Evolutionary conservation across 2,797 vertebrate species (phyloP), one percentile per base, ranked within the genome.

Genomic region (Coccyzus lansbergi): DNA sequence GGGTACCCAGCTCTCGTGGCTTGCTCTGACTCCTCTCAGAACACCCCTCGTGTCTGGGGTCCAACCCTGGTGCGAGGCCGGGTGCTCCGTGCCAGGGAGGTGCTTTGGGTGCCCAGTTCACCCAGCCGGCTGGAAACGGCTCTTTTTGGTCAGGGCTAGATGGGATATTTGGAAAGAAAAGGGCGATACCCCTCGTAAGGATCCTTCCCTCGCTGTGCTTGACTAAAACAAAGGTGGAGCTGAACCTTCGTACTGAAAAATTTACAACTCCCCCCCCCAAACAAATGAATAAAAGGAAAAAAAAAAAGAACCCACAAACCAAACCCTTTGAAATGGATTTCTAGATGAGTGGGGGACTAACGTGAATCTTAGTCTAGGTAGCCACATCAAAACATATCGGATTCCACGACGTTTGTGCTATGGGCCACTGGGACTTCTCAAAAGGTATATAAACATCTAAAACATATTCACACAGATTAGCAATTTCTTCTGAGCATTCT

Each of bases 391-490:
- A 97, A 98, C 97, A 96, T 86, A 97, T 91, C 95, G 68, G 97
- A 96, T 97, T 98, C 96, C 97, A 98, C 97, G 94, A 97, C 95
- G 96, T 97, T 97, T 97, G 96, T 97, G 97, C 97, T 98, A 97
- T 97, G 98, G 98, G 98, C 97, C 97, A 97, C 96, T 96, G 98
- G 98, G 98, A 97, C 97, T 98, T 97, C 97, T 97, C 97, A 96
- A 98, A 97, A 98, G 97, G 98, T 97, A 97, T 98, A 98, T 96
- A 98, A 98, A 98, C 96, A 98, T 98, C 97, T 98, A 98, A 98
- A 98, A 98, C 97, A 97, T 98, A 98, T 95, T 98, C 98, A 98
- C 98, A 98, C 97, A 98, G 97, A 97, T 98, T 96, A 98, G 98
- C 98, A 97, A 98, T 97, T 98, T 98, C 98, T 98, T 98, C 98